Percentiles rank a stretch among this genome's conserved stretches.
Conservation (phyloP, 2,113 vertebrate genomes). For the Agapornis roseicollis region DNA sequence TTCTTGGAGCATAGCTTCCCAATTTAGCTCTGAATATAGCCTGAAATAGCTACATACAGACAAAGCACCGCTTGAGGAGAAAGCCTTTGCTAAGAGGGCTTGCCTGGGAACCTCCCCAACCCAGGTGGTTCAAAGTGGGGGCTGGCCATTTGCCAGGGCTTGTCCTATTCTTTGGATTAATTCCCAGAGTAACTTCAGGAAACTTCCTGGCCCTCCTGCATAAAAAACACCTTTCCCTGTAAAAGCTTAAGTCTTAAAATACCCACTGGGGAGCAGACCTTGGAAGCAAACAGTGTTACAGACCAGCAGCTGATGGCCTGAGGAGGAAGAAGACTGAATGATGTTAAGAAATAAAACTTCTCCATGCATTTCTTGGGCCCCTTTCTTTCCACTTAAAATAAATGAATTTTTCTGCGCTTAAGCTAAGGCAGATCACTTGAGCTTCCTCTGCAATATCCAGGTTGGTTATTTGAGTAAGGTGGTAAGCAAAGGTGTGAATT, state of each 20-base stretch:
- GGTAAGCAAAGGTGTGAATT: background rate
- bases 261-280: background rate
- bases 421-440: background rate
- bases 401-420: background rate
- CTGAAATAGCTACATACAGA: background rate
- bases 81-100: background rate
- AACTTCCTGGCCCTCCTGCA: background rate
- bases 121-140: background rate
- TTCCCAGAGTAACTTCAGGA: background rate
- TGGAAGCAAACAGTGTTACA: background rate
- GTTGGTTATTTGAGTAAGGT: background rate
- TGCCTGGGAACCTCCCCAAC: background rate
- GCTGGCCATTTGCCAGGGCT: slow-evolving; percentile 28
- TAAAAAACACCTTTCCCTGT: background rate
- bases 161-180: background rate
- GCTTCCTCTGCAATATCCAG: background rate
- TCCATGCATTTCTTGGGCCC: background rate
- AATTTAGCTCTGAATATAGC: background rate
- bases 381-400: background rate
- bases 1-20: background rate
- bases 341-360: background rate
- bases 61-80: background rate
- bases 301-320: background rate
- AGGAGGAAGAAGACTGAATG: background rate
- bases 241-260: slow-evolving; percentile 16